phyloP scores from a whole-genome alignment of 1,140 invertebrate species.

The Rhopalosiphum padi region DNA sequence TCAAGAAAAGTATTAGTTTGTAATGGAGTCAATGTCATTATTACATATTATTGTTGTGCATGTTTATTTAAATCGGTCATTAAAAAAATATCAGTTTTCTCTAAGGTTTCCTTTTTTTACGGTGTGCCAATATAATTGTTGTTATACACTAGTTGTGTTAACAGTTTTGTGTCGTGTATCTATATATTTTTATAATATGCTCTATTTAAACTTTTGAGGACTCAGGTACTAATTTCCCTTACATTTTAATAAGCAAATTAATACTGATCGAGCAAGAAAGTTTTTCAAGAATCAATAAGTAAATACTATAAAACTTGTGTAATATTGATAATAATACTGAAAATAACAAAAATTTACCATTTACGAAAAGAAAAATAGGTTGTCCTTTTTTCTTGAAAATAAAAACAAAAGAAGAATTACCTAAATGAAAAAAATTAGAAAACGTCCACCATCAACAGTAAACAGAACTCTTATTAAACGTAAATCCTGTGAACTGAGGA shows the following conservation, averaged over 20 bases:
- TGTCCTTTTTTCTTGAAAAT: not conserved
- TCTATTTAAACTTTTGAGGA: not conserved
- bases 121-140: not conserved
- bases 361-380: not conserved
- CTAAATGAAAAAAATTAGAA: slow-evolving; percentile 19
- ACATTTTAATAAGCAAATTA: not conserved
- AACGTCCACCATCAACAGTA: not conserved
- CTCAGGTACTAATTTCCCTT: not conserved
- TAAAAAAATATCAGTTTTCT: not conserved
- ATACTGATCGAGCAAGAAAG: not conserved
- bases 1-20: too few relatives aligned
- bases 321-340: not conserved
- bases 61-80: too few relatives aligned
- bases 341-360: not conserved
- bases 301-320: too few relatives aligned
- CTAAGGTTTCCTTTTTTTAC: not conserved
- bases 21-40: too few relatives aligned
- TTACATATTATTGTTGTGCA: too few relatives aligned
- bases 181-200: not conserved
- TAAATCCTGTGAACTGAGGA: not conserved
- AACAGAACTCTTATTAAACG: not conserved
- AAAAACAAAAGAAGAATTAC: not conserved
- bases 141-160: not conserved
- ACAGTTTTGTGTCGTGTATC: not conserved
- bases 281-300: not conserved